Percentiles rank a stretch among this genome's conserved stretches.
Conservation (phyloP, 2,113 vertebrate genomes). For the Choloepus hoffmanni region DNA sequence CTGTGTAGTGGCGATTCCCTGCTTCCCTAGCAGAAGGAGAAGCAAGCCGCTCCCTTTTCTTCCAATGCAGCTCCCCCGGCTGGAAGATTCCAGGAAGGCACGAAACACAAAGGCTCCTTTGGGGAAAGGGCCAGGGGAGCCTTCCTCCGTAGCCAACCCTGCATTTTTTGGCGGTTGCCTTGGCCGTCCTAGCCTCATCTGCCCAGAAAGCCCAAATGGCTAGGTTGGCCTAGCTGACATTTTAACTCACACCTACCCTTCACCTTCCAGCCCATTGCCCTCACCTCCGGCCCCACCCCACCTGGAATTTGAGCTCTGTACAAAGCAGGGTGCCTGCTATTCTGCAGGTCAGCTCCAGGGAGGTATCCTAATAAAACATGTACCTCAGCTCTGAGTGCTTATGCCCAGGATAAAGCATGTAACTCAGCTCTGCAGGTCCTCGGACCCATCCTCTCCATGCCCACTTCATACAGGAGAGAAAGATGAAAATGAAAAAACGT, state of each 20-base stretch:
- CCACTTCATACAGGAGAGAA: slow-evolving; percentile 9
- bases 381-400: neutral
- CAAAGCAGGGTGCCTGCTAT: neutral
- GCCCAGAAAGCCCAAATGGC: neutral
- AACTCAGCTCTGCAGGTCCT: neutral
- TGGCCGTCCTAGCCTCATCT: slow-evolving; percentile 49
- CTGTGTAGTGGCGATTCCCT: neutral
- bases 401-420: neutral
- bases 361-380: neutral
- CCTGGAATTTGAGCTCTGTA: neutral
- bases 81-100: slow-evolving; percentile 8
- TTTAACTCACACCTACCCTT: neutral
- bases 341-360: neutral
- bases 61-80: neutral
- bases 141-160: slow-evolving; percentile 29
- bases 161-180: slow-evolving; percentile 14
- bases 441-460: neutral
- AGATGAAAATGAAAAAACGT: slow-evolving; percentile 7
- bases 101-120: neutral
- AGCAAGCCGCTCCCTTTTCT: slow-evolving; percentile 35
- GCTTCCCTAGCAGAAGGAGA: neutral
- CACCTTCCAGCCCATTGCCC: no score
- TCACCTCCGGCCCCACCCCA: neutral
- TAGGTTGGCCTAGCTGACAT: slow-evolving; percentile 34
- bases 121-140: neutral